Conservation (phyloP, 1,140 invertebrate species). For the Drosophila busckii region DNA sequence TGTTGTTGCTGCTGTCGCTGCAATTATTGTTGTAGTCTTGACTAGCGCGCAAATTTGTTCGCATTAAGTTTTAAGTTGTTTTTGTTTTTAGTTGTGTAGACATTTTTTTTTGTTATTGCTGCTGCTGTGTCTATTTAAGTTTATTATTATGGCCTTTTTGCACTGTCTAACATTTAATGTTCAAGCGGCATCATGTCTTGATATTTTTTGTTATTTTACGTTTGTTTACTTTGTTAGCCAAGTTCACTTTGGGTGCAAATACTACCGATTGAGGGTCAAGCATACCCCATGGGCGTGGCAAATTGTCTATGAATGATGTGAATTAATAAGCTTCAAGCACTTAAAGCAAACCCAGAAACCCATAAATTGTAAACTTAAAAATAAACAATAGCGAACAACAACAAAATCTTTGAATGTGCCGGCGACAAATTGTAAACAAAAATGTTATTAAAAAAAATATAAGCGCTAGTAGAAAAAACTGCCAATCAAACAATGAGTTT, state of each 20-base stretch:
- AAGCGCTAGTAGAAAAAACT: no score
- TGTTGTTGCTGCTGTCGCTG: constrained; percentile 28
- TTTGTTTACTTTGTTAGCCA: constrained; percentile 61
- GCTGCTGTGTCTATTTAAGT: constrained; percentile 52
- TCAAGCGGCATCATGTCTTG: constrained; percentile 20
- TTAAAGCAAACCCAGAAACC: constrained; percentile 6
- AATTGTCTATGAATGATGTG: constrained; percentile 43
- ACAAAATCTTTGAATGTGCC: constrained; percentile 36
- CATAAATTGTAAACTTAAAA: constrained; percentile 53
- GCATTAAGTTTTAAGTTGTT: constrained; percentile 43
- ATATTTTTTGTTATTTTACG: constrained; percentile 33
- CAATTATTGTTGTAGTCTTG: constrained; percentile 18
- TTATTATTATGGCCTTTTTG: constrained; percentile 73
- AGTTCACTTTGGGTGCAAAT: constrained; percentile 49
- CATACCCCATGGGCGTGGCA: constrained; percentile 40
- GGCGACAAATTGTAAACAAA: no score
- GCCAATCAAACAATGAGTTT: no score
- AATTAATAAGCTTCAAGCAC: constrained; percentile 31
- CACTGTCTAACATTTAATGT: constrained; percentile 65
- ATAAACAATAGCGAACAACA: constrained; percentile 56
- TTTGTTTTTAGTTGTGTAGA: constrained; percentile 5
- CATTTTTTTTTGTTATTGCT: constrained; percentile 16
- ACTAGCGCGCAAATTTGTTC: constrained; percentile 63
- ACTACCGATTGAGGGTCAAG: constrained; percentile 48
- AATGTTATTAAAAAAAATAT: no score